Evolutionary conservation across 1,140 invertebrate genomes (phyloP).

Genomic region (Wasmannia auropunctata): DNA sequence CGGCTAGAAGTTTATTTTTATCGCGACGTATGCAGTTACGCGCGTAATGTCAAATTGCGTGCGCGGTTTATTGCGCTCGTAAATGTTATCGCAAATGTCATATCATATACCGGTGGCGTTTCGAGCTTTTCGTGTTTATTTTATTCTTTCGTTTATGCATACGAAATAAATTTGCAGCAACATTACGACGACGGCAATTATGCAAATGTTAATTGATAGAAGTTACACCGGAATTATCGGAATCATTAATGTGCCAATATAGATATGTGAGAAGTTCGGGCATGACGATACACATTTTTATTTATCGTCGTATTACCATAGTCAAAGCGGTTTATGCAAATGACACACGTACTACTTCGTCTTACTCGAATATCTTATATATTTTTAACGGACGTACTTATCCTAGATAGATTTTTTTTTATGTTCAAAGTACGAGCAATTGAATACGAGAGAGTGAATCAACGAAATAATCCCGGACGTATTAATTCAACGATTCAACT

Average conservation of each 20-base stretch:
- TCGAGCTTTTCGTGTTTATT: not conserved
- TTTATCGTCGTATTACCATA: not conserved
- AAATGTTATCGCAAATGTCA: not conserved
- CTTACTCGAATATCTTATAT: not conserved
- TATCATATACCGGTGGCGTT: not conserved
- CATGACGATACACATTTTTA: not conserved
- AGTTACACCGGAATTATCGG: not conserved
- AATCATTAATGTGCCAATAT: not conserved
- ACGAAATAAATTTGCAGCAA: not conserved
- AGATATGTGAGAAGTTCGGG: not conserved
- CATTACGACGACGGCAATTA: not conserved
- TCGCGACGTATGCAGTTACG: constrained; percentile 23
- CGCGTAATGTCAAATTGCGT: constrained; percentile 32
- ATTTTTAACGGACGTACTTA: not conserved
- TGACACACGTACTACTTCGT: not conserved
- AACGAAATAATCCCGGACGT: not conserved
- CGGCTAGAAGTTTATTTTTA: constrained; percentile 49
- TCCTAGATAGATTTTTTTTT: not conserved
- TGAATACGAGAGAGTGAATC: not conserved
- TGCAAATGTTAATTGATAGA: not conserved
- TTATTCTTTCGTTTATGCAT: not conserved
- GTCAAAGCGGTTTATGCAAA: not conserved
- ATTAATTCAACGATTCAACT: not conserved
- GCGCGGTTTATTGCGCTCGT: constrained; percentile 15
- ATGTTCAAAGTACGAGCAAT: not conserved